Base-by-base conservation (phyloP, 1,140 invertebrate species). In the Physella acuta region DNA sequence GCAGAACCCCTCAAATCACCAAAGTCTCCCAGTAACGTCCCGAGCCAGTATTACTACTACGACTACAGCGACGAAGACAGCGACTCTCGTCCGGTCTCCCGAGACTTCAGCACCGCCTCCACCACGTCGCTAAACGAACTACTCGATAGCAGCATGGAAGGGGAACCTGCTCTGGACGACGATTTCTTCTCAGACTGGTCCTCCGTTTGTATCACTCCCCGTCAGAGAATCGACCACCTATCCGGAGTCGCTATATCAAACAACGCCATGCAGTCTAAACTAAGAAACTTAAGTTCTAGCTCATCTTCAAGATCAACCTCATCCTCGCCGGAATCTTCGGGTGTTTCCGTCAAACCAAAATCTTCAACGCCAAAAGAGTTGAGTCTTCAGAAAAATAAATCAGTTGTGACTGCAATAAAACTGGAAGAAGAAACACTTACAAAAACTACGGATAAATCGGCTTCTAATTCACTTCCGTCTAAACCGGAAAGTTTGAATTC, bases 1-100 rank as follows among this genome's bases (percentile, higher is more conserved):
- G 52, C 33, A 26, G 49, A 67, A 16, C 2, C 37, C 33, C 28
- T 31, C 17, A 58, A 44, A n/a, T 36, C 53, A 37, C 66, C 39
- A 52, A 69, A 58, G 62, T 67, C 44, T 65, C 65, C 1, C 30
- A 72, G 39, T 68, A 74, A 8, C 64, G 60, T 26, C 73, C 71
- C 44, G 1, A 70, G 36, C 5, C 75, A 79, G 68, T 81, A 81
- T 67, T 81, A 79, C 62, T 81, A 79, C 65, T 80, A 82, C 69
- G 80, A 82, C 39, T 82, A 79, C 71, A 82, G 78, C 71, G 79
- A 81, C 71, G 79, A 81, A 61, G 79, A 82, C 56, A 78, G 76
- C 71, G 80, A 82, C 70, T 74, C 77, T 36, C 64, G 78, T n/a
- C 76, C 75, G 31, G 67, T 77, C 39, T 78, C 79, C 11, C 72